Conservation (phyloP, 2,113 vertebrate genomes). For the Mesitornis unicolor region DNA sequence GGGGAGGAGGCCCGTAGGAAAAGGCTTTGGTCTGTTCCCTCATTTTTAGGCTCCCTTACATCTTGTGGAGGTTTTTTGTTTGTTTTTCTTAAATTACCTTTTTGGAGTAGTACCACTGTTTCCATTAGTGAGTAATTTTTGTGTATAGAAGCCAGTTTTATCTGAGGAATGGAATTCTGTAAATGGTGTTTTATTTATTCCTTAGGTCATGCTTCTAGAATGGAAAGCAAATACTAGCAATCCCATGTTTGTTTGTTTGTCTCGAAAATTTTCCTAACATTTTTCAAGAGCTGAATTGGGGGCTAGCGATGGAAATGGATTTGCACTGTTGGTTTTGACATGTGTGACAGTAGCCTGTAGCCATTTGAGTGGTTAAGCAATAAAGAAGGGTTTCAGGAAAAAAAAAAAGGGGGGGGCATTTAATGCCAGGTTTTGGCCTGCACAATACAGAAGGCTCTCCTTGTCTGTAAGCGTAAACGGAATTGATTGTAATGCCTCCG, state of each 20-base stretch:
- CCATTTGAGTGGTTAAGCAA: background rate
- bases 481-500: background rate
- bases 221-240: background rate
- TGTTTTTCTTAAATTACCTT: background rate
- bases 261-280: background rate
- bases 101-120: background rate
- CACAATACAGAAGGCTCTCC: background rate
- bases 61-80: rapidly evolving
- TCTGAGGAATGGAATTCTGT: background rate
- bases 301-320: background rate
- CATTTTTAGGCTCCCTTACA: too few species aligned
- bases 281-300: background rate
- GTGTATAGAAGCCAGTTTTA: background rate
- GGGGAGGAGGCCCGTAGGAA: background rate
- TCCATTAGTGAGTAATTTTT: background rate
- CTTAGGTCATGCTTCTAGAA: background rate
- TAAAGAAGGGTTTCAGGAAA: background rate
- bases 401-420: too few species aligned
- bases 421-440: background rate
- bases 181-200: background rate
- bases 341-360: slow-evolving; percentile 19
- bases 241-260: background rate
- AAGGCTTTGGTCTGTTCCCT: background rate
- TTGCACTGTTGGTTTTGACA: background rate
- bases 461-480: background rate